These are phyloP conservation scores for Caenorhabditis sp. DNA, from an alignment of 2,888 invertebrate species.

Conservation along the genomic window DNA sequence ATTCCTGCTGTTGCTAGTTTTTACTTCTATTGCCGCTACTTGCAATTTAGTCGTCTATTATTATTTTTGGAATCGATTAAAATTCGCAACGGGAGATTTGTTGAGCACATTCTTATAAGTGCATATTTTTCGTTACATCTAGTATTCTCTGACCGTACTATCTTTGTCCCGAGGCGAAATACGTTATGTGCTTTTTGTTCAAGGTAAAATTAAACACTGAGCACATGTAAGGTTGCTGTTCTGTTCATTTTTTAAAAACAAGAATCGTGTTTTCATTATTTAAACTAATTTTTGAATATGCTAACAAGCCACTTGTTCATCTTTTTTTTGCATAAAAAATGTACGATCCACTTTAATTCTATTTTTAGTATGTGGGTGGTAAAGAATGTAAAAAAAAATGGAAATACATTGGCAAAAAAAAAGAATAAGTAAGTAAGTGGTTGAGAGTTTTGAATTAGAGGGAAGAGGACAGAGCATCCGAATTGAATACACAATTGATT, in stretches of 20 bases:
- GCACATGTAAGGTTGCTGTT: not conserved
- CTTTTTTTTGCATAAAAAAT: no score
- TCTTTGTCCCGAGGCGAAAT: not conserved
- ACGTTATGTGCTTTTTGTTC: slow-evolving; percentile 31
- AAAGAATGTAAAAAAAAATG: not conserved
- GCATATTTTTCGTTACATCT: slow-evolving; percentile 11
- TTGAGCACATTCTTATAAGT: not conserved
- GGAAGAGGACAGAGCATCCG: slow-evolving; percentile 8
- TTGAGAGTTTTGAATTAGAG: slow-evolving; percentile 12
- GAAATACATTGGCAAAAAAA: not conserved
- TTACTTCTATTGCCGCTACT: not conserved
- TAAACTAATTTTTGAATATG: no score
- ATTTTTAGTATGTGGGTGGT: not conserved
- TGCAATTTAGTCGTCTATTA: not conserved
- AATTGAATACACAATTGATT: slow-evolving; percentile 1
- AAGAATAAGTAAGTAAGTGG: slow-evolving; percentile 1
- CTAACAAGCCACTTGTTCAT: no score
- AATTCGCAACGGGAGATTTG: slow-evolving; percentile 1
- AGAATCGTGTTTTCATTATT: no score
- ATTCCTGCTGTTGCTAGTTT: not conserved
- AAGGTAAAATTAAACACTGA: slow-evolving; percentile 18
- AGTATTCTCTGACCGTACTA: slow-evolving; percentile 16
- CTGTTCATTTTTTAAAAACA: not conserved
- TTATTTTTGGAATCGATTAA: not conserved
- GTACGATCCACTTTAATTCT: not conserved